Conservation (phyloP, 2,113 vertebrate genomes). For the Pogona vitticeps region DNA sequence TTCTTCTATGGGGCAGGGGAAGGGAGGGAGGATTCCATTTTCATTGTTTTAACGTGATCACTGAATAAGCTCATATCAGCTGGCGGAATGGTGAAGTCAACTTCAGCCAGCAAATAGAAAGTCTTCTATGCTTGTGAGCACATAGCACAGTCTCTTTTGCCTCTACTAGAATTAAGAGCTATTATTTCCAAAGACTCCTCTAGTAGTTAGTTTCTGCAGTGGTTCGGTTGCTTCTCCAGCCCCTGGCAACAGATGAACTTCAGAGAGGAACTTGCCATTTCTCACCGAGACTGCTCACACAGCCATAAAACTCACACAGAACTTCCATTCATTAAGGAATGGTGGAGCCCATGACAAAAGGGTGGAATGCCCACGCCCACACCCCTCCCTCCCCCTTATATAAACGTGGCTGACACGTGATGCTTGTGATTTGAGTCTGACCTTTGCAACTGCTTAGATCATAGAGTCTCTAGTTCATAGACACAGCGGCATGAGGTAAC, state of each 20-base stretch:
- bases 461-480: slow-evolving; percentile 87
- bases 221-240: slow-evolving; percentile 52
- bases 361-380: slow-evolving; percentile 73
- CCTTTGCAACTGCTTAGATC: slow-evolving; percentile 80
- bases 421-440: slow-evolving; percentile 80
- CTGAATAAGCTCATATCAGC: slow-evolving; percentile 62
- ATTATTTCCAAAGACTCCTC: slow-evolving; percentile 65
- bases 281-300: slow-evolving; percentile 77
- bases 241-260: slow-evolving; percentile 71
- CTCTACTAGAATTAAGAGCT: slow-evolving; percentile 68
- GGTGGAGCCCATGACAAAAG: slow-evolving; percentile 79
- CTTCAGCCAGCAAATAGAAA: slow-evolving; percentile 59
- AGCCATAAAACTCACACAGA: slow-evolving; percentile 80
- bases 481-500: slow-evolving; percentile 93
- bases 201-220: slow-evolving; percentile 56
- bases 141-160: slow-evolving; percentile 60
- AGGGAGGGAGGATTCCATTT: slow-evolving; percentile 54
- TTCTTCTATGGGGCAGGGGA: slow-evolving; percentile 50
- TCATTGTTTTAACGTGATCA: slow-evolving; percentile 60
- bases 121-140: slow-evolving; percentile 61
- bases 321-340: slow-evolving; percentile 79
- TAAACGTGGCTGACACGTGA: slow-evolving; percentile 77
- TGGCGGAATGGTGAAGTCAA: slow-evolving; percentile 58
- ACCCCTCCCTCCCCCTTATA: slow-evolving; percentile 24
- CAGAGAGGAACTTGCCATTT: slow-evolving; percentile 79